Evolutionary conservation across 2,888 invertebrate genomes (phyloP).

Genomic region (Diarsia rubi): DNA sequence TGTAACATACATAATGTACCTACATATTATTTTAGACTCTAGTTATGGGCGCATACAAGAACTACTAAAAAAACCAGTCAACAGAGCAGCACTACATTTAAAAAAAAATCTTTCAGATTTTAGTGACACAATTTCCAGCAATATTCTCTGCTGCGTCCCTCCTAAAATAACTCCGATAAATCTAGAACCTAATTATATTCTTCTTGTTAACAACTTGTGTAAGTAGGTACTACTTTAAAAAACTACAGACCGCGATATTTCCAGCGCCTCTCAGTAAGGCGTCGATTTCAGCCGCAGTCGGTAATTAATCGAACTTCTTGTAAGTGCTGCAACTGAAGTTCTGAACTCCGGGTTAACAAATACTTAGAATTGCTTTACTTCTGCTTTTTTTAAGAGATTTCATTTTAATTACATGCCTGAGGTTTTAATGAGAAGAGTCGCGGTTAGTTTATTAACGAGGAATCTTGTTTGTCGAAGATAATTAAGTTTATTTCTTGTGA

Average conservation of each 20-base stretch:
- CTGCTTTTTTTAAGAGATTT: conserved; percentile 46
- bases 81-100: no score
- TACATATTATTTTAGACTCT: no score
- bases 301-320: conserved; percentile 63
- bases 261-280: conserved; percentile 10
- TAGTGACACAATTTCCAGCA: background rate
- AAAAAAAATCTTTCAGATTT: background rate
- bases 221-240: background rate
- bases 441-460: conserved; percentile 8
- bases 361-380: conserved; percentile 44
- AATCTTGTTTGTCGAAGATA: conserved; percentile 13
- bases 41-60: no score
- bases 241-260: conserved; percentile 22
- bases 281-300: conserved; percentile 45
- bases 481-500: conserved; percentile 8
- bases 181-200: background rate
- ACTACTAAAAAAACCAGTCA: no score
- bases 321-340: conserved; percentile 47
- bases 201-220: conserved; percentile 6
- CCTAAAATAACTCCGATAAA: background rate
- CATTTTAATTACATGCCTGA: conserved; percentile 50
- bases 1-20: background rate
- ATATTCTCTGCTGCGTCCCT: background rate
- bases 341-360: conserved; percentile 43
- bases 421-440: conserved; percentile 34